Evolutionary conservation across 1,140 invertebrate species (phyloP), one percentile per base, ranked within the genome.

Genomic region (Listronotus oregonensis): DNA sequence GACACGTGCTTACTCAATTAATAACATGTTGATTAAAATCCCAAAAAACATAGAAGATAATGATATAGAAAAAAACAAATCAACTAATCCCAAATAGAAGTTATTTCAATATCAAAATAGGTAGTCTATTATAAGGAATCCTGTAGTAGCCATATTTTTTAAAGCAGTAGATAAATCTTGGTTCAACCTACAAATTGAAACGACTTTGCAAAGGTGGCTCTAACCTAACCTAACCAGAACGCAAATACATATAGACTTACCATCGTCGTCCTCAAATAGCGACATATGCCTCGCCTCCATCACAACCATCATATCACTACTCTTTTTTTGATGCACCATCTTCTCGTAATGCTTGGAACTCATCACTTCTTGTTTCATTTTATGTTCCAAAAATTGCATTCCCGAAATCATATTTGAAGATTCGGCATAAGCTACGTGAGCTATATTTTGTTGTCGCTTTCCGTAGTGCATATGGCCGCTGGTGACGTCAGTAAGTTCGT

Each of bases 271-370:
- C 55, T 72, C 74, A 43, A 78, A 68, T 3, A 72, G 69, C 15
- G 69, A 66, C 62, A 73, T 65, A 54, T 77, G 76, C 47, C 71
- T 68, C 5, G 73, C 71, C 51, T 79, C 77, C 73, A 78, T 74
- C 21, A 78, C 73, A 11, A 78, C 57, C 31, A 76, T 61, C 9
- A 75, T 70, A 52, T 78, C 76, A 50, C 69, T 72, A 51, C 71
- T 77, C 65, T 77, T 78, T 15, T 76, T 78, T n/a, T 67, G 61
- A 39, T 66, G 62, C 8, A 66, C 47, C 34, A 71, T 64, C 64
- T 77, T 78, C 46, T 78, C 77, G 54, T 69, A 75, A 63, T 75
- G 70, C 57, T 71, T 71, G 0, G 78, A 77, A 70, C 71, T 79
- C 37, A 79, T 69, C 7, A 77, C 69, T 51, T 79, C 65, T 10